These are phyloP conservation scores for Scomber scombrus DNA, from an alignment of 2,113 vertebrate genomes.

Conservation along the genomic window DNA sequence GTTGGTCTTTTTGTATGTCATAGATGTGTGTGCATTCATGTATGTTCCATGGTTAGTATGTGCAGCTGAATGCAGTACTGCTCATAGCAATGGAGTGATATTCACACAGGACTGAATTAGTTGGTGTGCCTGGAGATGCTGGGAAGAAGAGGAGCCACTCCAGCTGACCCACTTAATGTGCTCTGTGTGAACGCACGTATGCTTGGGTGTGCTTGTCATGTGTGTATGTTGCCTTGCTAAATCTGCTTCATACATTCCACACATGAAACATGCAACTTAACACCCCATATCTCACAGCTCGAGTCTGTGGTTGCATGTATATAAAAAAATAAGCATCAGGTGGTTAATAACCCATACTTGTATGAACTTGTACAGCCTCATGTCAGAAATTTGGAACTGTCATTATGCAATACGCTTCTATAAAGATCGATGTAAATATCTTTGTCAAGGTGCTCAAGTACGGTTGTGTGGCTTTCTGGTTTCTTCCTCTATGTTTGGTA, in stretches of 20 bases:
- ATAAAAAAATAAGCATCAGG: constrained; percentile 21
- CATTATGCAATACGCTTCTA: neutral
- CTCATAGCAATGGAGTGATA: constrained; percentile 68
- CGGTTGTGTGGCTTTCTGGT: neutral
- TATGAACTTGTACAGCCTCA: neutral
- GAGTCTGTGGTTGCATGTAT: neutral
- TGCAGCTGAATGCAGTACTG: constrained; percentile 20
- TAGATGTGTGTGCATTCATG: constrained; percentile 6
- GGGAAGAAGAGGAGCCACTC: constrained; percentile 51
- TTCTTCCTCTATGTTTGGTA: constrained; percentile 4
- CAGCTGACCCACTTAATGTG: constrained; percentile 69
- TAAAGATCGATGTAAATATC: neutral
- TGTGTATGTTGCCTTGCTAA: constrained; percentile 16
- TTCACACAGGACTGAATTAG: constrained; percentile 70
- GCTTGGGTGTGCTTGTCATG: constrained; percentile 36
- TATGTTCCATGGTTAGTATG: constrained; percentile 3
- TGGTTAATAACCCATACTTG: neutral
- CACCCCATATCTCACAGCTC: neutral
- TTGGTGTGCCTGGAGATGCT: constrained; percentile 55
- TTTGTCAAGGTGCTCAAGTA: neutral
- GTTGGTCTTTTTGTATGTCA: neutral
- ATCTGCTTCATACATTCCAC: neutral
- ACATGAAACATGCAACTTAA: neutral
- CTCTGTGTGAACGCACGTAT: constrained; percentile 34
- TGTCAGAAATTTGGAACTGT: neutral